Evolutionary conservation across 1,140 invertebrate genomes (phyloP), one percentile per base, ranked within the genome.

Genomic region (Apocrypta bakeri): DNA sequence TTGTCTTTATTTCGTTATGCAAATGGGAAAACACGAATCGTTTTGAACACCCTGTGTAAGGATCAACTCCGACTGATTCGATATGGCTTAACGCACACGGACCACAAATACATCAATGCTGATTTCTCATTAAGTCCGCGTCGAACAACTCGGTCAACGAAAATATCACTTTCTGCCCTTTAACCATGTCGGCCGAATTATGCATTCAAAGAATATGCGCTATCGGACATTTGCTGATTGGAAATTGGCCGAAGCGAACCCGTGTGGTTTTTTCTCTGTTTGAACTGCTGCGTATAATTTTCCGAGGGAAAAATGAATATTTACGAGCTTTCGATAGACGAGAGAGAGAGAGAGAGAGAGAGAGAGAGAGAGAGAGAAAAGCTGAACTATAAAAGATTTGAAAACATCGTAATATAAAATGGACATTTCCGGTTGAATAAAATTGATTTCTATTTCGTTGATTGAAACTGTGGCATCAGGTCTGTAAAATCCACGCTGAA

Each of bases 301-400:
- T 27, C 63, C 11, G 14, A 64, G 14, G 27, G 14, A 68, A 78
- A 68, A 78, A 68, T 78, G 64, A 66, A 78, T 81, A 74, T 81
- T 73, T 17, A 81, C 66, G 24, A 74, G 31, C 3, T 56, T 37
- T 2, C 33, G 33, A n/a, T 37, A 37, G 33, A 9, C 33, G 9
- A 37, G 33, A 37, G 33, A 37, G 33, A n/a, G n/a, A n/a, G n/a
- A n/a, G n/a, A n/a, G n/a, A n/a, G n/a, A n/a, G n/a, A n/a, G n/a
- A n/a, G n/a, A n/a, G n/a, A n/a, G n/a, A n/a, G n/a, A n/a, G n/a
- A n/a, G n/a, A n/a, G 33, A 37, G 33, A 37, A 9, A 2, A 37
- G 33, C 33, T 37, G 3, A 9, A 37, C 3, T 37, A 4, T 37
- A 4, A 37, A 37, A n/a, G n/a, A 4, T 37, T 37, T 37, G 33